Percentiles rank a stretch among this genome's conserved stretches.
phyloP scores from a whole-genome alignment of 2,888 invertebrate genomes.

The Neoascia interrupta region DNA sequence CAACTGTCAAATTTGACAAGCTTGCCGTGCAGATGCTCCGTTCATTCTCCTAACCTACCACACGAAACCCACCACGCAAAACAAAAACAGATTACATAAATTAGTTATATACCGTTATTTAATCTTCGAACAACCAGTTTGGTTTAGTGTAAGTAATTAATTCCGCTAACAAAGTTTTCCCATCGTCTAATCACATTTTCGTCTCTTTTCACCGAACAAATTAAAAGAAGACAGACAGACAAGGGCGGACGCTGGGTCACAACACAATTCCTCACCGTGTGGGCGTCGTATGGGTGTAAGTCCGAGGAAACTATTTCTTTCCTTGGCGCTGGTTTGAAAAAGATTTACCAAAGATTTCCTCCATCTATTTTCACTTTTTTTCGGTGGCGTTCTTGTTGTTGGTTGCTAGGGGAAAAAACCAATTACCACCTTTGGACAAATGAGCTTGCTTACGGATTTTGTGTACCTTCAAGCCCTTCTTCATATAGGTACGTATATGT shows the following conservation, averaged over 20 bases:
- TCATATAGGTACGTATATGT: background rate
- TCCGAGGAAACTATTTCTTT: conserved; percentile 21
- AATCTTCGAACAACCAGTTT: conserved; percentile 66
- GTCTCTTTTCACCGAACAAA: conserved; percentile 59
- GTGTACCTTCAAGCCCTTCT: conserved; percentile 9
- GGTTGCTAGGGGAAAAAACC: conserved; percentile 41
- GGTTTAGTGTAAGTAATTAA: conserved; percentile 68
- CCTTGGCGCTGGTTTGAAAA: background rate
- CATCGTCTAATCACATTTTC: conserved; percentile 69
- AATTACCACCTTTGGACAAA: conserved; percentile 68
- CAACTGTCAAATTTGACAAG: conserved; percentile 35
- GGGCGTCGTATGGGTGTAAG: background rate
- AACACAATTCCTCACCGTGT: background rate
- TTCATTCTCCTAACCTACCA: conserved; percentile 1
- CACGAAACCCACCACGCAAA: conserved; percentile 12
- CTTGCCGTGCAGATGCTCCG: background rate
- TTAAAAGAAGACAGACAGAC: conserved; percentile 43
- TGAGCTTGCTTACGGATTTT: conserved; percentile 50
- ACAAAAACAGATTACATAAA: conserved; percentile 67
- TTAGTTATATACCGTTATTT: conserved; percentile 66
- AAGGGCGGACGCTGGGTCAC: background rate
- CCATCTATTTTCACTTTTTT: conserved; percentile 25
- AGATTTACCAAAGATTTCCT: conserved; percentile 63
- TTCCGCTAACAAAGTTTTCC: conserved; percentile 69
- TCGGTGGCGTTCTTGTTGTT: conserved; percentile 14